phyloP scores from a whole-genome alignment of 2,797 vertebrate genomes.

The Synanceia verrucosa region DNA sequence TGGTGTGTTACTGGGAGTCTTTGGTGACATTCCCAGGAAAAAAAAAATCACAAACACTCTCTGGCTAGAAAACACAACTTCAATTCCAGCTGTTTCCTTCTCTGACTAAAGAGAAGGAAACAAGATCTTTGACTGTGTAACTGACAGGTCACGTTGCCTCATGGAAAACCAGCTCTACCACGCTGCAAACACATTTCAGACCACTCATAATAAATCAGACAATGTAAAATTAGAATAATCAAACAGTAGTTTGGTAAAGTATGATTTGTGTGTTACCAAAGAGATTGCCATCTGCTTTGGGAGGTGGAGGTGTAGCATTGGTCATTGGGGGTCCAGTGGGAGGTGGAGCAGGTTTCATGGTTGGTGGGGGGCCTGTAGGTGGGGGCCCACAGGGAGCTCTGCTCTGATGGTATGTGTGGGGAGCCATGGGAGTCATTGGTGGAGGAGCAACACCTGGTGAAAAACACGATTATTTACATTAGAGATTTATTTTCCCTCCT shows the following conservation, averaged over 20 bases:
- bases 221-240: background rate
- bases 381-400: slow-evolving; percentile 42
- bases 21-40: no score
- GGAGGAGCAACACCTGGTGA: slow-evolving; percentile 79
- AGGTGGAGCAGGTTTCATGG: slow-evolving; percentile 71
- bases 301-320: slow-evolving; percentile 65
- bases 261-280: background rate
- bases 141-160: background rate
- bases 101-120: no score
- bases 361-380: slow-evolving; percentile 69
- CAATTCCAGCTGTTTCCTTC: no score
- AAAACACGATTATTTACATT: slow-evolving; percentile 28
- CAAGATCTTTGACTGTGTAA: no score
- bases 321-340: slow-evolving; percentile 71
- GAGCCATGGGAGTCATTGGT: slow-evolving; percentile 66
- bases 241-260: background rate
- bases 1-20: no score
- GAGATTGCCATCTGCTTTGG: slow-evolving; percentile 82
- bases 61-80: no score
- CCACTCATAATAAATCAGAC: background rate
- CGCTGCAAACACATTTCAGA: background rate
- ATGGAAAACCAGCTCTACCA: background rate
- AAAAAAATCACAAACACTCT: no score
- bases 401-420: slow-evolving; percentile 22
- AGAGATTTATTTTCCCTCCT: background rate